phyloP scores from a whole-genome alignment of 2,888 invertebrate genomes.

The Diarsia brunnea region DNA sequence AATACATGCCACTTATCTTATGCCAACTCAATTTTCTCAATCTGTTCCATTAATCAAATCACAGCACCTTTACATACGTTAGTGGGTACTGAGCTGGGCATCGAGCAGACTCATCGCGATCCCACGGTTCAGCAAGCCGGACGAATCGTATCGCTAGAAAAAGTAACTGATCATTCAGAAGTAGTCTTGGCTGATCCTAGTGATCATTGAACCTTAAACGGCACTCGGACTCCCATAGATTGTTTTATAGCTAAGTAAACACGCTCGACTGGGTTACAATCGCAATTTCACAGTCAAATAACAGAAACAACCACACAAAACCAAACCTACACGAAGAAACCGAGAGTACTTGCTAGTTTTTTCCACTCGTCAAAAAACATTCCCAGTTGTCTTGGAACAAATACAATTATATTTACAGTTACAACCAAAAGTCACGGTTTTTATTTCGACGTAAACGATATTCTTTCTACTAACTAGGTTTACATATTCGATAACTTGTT shows the following conservation, averaged over 20 bases:
- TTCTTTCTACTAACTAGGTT: slow-evolving; percentile 33
- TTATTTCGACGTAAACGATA: slow-evolving; percentile 48
- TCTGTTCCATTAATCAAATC: slow-evolving; percentile 87
- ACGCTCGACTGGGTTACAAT: slow-evolving; percentile 75
- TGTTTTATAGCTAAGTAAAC: slow-evolving; percentile 74
- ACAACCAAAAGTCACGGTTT: slow-evolving; percentile 50
- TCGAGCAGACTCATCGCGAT: slow-evolving; percentile 73
- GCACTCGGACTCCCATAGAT: slow-evolving; percentile 71
- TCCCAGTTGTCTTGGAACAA: slow-evolving; percentile 59
- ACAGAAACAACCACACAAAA: slow-evolving; percentile 70
- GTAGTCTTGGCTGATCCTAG: slow-evolving; percentile 73
- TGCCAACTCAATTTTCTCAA: slow-evolving; percentile 83
- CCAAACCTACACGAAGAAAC: slow-evolving; percentile 67
- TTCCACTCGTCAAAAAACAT: slow-evolving; percentile 58
- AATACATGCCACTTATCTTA: slow-evolving; percentile 79
- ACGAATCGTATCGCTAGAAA: slow-evolving; percentile 76
- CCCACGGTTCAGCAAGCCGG: slow-evolving; percentile 79
- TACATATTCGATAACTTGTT: slow-evolving; percentile 42
- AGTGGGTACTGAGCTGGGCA: slow-evolving; percentile 71
- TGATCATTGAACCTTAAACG: slow-evolving; percentile 82
- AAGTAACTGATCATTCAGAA: slow-evolving; percentile 75
- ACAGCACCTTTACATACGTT: slow-evolving; percentile 72
- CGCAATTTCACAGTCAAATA: slow-evolving; percentile 79
- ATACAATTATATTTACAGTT: slow-evolving; percentile 63
- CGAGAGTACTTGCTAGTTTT: slow-evolving; percentile 65